Evolutionary conservation across 2,113 vertebrate genomes (phyloP).

Genomic region (Camelus bactrianus): DNA sequence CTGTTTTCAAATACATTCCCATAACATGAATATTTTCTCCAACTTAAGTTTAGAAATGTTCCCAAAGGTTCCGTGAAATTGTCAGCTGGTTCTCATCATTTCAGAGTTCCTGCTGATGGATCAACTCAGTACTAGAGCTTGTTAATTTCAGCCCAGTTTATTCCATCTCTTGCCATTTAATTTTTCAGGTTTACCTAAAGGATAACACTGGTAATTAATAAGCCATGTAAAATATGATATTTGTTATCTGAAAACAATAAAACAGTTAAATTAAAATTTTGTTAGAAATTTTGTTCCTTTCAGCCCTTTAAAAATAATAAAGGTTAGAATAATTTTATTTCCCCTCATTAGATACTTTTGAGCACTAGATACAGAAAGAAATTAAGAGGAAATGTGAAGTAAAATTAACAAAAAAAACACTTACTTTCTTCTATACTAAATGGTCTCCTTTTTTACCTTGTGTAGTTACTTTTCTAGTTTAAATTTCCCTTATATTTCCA

Average conservation of each 20-base stretch:
- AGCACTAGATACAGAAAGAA: background rate
- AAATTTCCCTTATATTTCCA: background rate
- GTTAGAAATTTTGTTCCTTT: background rate
- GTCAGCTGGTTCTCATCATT: background rate
- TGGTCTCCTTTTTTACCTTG: background rate
- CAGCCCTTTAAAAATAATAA: slow-evolving; percentile 24
- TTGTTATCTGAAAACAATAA: background rate
- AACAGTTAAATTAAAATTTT: background rate
- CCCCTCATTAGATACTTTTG: background rate
- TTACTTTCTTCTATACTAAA: background rate
- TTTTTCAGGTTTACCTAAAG: background rate
- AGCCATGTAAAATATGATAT: background rate
- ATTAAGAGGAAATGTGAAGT: background rate
- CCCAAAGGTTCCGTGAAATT: background rate
- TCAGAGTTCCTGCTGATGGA: background rate
- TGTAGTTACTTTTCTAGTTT: background rate
- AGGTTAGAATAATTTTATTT: background rate
- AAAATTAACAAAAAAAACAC: background rate
- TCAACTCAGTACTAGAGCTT: background rate
- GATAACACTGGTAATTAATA: background rate
- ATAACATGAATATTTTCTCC: background rate
- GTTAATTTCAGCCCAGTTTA: background rate
- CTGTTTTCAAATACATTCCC: background rate
- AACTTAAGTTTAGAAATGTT: background rate
- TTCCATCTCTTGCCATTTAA: background rate